Evolutionary conservation across 2,888 invertebrate genomes (phyloP), one percentile per base, ranked within the genome.

Genomic region (Netelia virgata): DNA sequence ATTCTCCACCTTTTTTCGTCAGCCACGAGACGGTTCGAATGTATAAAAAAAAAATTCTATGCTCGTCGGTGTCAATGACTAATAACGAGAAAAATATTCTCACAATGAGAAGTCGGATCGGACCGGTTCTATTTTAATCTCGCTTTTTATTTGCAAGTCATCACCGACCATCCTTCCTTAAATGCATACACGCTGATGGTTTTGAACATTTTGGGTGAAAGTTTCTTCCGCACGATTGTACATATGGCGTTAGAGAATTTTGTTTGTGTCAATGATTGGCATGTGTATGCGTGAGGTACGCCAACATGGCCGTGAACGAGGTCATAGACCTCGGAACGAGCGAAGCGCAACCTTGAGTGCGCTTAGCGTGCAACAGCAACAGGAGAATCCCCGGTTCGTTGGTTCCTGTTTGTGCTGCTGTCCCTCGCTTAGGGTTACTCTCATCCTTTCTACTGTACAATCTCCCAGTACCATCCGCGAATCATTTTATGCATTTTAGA

Each of bases 301-400:
- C 64, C 72, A 81, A 70, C 80, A 82, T 84, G 90, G 82, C 90
- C 90, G 86, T 90, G 90, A 89, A 89, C 86, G 87, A 72, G 89
- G 90, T 90, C 89, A 88, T 74, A 88, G 88, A 88, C 89, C 90
- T 87, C 85, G 73, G 63, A 69, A 55, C 75, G 43, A 81, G 77
- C 72, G 77, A 82, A 76, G 72, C 76, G 82, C 86, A 87, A 85
- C 86, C 83, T 87, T 84, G 81, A 84, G 77, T 82, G 83, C 83
- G 81, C 64, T 77, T 28, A 59, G 66, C 76, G 66, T 68, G 66
- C 76, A 68, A 28, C 69, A 28, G 69, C 66, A 66, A 47, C 66
- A 66, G 47, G 53, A 69, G 69, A 53, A 70, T 50, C 63, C 53
- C 55, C 74, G 64, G 50, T 36, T 61, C 57, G 74, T 28, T 64